Base-by-base conservation (phyloP, 2,113 vertebrate genomes). In the Callionymus lyra region DNA sequence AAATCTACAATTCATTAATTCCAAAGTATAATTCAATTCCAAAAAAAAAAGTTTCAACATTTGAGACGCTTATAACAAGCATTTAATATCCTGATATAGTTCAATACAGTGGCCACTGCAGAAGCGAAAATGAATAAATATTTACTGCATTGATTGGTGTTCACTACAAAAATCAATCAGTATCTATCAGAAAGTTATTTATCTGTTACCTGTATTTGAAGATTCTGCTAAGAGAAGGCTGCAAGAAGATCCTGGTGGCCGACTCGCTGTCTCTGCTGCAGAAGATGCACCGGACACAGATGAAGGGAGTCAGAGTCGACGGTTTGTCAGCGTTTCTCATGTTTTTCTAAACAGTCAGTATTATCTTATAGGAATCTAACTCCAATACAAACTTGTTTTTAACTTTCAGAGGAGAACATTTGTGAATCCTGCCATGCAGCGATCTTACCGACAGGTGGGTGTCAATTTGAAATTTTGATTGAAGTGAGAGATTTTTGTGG, bases 171-270 rank as follows among this genome's bases (percentile, higher is more conserved):
- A n/a, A n/a, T n/a, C n/a, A n/a, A n/a, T n/a, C n/a, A n/a, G n/a
- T n/a, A n/a, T n/a, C n/a, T n/a, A n/a, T 27, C 21, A 27, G 21
- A n/a, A n/a, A n/a, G n/a, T n/a, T 2, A 33, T 2, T 1, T 6
- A 46, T 10, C 50, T 55, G 2, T 59, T 47, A 40, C 37, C 6
- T 37, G 9, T 2, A 49, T 21, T 45, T 11, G 41, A 64, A 99
- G 95, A 99, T 99, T 67, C 76, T 97, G 34, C 80, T 98, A 51
- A 81, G 94, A 27, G 94, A 99, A 64, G 95, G 95, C 1, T 99
- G 95, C 80, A 97, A 99, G 80, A 99, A 98, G 85, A 99, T 99
- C 42, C 86, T 99, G 1, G 95, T 99, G 41, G 90, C 94, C 0
- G 95, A 99, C 67, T 98, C 92, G 1, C 79, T 98, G 14, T 93